Evolutionary conservation across 2,797 vertebrate genomes (phyloP), one percentile per base, ranked within the genome.

Genomic region (Enteromius unitaeniatus): DNA sequence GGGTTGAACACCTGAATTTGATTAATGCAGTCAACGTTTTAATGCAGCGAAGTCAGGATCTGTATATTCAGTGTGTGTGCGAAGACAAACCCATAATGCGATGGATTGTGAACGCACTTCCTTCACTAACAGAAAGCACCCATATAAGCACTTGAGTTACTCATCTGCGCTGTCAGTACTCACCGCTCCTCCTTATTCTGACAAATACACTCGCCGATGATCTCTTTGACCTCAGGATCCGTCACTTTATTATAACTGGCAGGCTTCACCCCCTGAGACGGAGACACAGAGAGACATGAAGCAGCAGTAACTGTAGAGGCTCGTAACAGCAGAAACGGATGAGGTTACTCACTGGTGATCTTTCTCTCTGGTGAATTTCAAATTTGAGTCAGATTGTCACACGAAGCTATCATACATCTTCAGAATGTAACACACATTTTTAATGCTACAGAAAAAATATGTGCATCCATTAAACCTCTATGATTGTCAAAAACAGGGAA

Each of bases 141-240:
- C 26, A 5, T 62, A 6, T 28, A 62, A 28, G 6, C 13, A 62
- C 23, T 14, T 14, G 23, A 23, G 19, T 23, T 45, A 23, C 77
- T 84, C 88, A 83, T 84, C 89, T 87, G 81, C 86, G 28, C 13
- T 21, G 42, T 21, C 26, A 14, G 5, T 90, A 95, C 96, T 96
- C 92, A 99, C 98, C 98, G 96, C 90, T 99, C 97, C 91, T 97
- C 98, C 91, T 99, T 99, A 89, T 99, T 99, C 94, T 99, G 98
- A 93, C 98, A 98, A 93, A 99, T 99, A 67, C 98, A 99, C 90
- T 99, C 98, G 6, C 97, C 98, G 88, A 99, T 99, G 90, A 99
- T 99, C 94, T 99, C 98, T 93, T 99, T 99, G 89, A 99, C 96
- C 95, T 99, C 98, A 76, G 97, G 98, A 92, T 99, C 97, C 28